Evolutionary conservation across 2,113 vertebrate species (phyloP).

Genomic region (Oreocharis arfaki): DNA sequence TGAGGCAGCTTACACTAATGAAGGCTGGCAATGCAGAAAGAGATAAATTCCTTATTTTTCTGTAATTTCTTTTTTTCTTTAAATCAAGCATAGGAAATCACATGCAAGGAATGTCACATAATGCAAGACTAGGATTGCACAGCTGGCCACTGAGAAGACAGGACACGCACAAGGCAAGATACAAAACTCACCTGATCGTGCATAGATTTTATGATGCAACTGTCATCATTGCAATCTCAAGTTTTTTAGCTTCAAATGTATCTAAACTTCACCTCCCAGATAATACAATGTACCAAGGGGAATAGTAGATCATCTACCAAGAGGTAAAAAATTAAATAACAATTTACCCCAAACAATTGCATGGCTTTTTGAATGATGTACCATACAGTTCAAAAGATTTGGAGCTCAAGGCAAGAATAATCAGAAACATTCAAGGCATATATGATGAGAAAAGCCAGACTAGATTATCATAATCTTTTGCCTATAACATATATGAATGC

Average conservation of each 20-base stretch:
- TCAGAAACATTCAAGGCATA: background rate
- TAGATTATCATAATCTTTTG: background rate
- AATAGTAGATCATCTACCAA: background rate
- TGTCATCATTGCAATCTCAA: background rate
- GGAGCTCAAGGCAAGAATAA: background rate
- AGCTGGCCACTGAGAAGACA: background rate
- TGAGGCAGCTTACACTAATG: background rate
- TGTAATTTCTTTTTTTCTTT: background rate
- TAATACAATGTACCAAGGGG: background rate
- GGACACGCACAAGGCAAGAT: background rate
- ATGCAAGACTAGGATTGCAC: background rate
- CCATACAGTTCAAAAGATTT: background rate
- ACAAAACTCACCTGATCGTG: background rate
- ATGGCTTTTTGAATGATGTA: background rate
- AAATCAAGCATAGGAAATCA: background rate
- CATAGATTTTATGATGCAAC: background rate
- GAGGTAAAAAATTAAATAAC: background rate
- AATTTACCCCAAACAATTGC: background rate
- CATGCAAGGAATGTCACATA: background rate
- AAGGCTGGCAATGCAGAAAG: background rate
- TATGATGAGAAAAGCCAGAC: background rate
- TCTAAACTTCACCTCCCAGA: background rate
- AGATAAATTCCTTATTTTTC: background rate
- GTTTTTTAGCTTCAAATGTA: background rate
- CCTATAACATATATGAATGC: background rate